These are phyloP conservation scores for Drosophila obscura DNA, from an alignment of 1,140 invertebrate species.

Conservation along the genomic window DNA sequence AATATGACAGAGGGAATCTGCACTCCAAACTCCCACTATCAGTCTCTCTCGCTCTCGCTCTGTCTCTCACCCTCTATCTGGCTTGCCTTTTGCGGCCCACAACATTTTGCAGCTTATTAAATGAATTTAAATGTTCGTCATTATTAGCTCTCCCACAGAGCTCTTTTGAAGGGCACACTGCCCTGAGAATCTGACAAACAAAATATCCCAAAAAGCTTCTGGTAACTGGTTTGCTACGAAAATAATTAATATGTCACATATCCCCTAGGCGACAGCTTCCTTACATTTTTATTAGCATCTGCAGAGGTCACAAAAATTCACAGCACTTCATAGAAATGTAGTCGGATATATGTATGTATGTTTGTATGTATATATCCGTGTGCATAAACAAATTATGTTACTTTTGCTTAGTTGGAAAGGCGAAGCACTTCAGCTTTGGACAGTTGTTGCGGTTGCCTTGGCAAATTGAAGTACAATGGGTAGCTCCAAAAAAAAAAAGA, in stretches of 20 bases:
- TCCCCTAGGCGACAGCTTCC: slow-evolving; percentile 6
- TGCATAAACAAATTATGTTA: slow-evolving; percentile 9
- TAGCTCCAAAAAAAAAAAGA: no score
- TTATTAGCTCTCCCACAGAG: slow-evolving; percentile 29
- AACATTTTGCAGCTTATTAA: slow-evolving; percentile 55
- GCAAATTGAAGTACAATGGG: no score
- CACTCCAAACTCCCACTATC: not conserved
- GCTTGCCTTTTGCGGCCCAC: slow-evolving; percentile 40
- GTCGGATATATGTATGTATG: slow-evolving; percentile 2
- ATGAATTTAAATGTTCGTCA: slow-evolving; percentile 55
- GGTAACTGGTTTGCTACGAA: slow-evolving; percentile 22
- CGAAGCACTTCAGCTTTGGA: no score
- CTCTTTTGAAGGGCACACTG: slow-evolving; percentile 27
- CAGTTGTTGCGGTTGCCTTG: no score
- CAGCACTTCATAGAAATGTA: slow-evolving; percentile 3
- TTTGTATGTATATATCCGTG: not conserved
- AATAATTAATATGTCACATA: slow-evolving; percentile 70
- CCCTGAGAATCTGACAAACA: slow-evolving; percentile 2
- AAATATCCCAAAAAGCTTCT: slow-evolving; percentile 12
- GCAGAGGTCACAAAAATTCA: not conserved
- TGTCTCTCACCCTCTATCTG: not conserved
- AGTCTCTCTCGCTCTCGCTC: not conserved
- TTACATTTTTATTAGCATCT: slow-evolving; percentile 12
- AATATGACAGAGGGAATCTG: not conserved
- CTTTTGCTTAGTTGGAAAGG: not conserved